Percentiles rank a stretch among this genome's conserved stretches.
Conservation (phyloP, 2,888 invertebrate species). For the Chrysina gloriosa region DNA sequence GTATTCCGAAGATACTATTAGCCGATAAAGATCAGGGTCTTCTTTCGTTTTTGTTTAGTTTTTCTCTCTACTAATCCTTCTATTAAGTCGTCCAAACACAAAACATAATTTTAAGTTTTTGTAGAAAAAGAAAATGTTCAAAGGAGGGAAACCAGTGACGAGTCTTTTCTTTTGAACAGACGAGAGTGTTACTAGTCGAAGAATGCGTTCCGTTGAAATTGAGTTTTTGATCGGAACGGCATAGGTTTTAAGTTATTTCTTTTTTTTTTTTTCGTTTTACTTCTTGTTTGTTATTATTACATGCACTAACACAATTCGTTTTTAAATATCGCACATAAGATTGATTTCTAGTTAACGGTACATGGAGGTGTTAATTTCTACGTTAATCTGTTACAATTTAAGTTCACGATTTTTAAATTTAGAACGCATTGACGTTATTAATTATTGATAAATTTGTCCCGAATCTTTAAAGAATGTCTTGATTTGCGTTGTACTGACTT, state of each 20-base stretch:
- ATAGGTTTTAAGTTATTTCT: constrained; percentile 41
- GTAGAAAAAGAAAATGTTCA: constrained; percentile 14
- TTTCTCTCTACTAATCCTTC: constrained; percentile 16
- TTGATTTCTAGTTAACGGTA: no score
- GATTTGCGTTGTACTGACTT: no score
- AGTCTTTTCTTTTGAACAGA: constrained; percentile 43
- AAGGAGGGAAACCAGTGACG: not conserved
- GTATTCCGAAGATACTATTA: constrained; percentile 59
- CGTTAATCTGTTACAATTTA: no score
- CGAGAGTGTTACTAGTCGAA: constrained; percentile 56
- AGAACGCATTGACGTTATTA: no score
- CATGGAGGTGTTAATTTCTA: no score
- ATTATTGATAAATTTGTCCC: no score
- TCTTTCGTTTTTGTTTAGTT: constrained; percentile 50
- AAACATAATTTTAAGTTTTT: constrained; percentile 29
- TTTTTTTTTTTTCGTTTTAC: constrained; percentile 18
- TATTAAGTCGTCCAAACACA: constrained; percentile 10
- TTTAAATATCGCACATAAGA: not conserved
- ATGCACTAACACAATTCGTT: constrained; percentile 32
- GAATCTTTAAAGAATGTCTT: no score
- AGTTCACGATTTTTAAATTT: no score
- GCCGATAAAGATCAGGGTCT: constrained; percentile 58
- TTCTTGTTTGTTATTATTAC: not conserved
- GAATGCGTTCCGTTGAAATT: constrained; percentile 48
- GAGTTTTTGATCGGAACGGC: constrained; percentile 31